Conservation (phyloP, 1,140 invertebrate genomes). For the Drosophila setifemur region DNA sequence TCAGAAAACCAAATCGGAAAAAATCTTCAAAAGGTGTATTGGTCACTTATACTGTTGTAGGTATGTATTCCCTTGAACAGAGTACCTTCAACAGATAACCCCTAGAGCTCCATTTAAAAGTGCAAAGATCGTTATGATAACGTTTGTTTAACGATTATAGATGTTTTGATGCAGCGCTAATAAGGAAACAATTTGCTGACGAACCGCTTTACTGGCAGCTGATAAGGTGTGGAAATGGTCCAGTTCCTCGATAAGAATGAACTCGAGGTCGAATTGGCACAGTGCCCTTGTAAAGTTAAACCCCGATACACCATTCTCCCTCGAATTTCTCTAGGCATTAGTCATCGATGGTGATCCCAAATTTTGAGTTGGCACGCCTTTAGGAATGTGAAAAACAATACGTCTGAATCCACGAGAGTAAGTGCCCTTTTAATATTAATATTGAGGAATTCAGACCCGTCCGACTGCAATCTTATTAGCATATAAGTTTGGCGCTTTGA, state of each 20-base stretch:
- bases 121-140: slow-evolving; percentile 24
- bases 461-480: slow-evolving; percentile 47
- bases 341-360: slow-evolving; percentile 30
- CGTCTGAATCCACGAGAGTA: neutral
- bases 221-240: slow-evolving; percentile 31
- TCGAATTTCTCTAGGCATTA: neutral
- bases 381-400: slow-evolving; percentile 46
- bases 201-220: slow-evolving; percentile 11
- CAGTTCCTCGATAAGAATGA: neutral
- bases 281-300: neutral
- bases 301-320: too few relatives aligned
- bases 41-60: neutral
- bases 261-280: neutral
- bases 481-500: slow-evolving; percentile 36
- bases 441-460: slow-evolving; percentile 14
- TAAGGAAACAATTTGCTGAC: slow-evolving; percentile 65
- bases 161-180: slow-evolving; percentile 34
- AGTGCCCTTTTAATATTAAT: slow-evolving; percentile 9
- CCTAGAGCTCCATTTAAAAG: neutral
- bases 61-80: neutral
- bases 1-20: slow-evolving; percentile 23
- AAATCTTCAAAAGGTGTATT: slow-evolving; percentile 1
- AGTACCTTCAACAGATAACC: slow-evolving; percentile 29
- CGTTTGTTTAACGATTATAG: slow-evolving; percentile 15
- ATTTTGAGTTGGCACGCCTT: slow-evolving; percentile 52